Percentiles rank a stretch among this genome's conserved stretches.
phyloP scores from a whole-genome alignment of 2,888 invertebrate genomes.

The Sepioteuthis lessoniana region DNA sequence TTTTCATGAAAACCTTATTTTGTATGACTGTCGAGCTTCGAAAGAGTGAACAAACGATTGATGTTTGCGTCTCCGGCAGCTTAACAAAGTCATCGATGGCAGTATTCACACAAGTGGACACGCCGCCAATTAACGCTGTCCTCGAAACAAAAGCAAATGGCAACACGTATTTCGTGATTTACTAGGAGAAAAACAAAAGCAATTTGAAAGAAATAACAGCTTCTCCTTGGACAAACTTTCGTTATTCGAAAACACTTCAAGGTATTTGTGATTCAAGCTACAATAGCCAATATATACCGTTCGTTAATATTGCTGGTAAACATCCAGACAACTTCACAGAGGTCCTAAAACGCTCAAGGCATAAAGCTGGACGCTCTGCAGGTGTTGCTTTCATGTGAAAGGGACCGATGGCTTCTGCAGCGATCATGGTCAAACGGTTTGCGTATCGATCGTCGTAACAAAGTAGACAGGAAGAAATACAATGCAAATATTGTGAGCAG shows the following conservation, averaged over 20 bases:
- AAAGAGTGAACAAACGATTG: too few relatives aligned
- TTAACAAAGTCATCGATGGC: too few relatives aligned
- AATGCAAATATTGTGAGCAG: not conserved
- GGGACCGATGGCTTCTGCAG: not conserved
- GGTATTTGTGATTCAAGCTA: constrained; percentile 16
- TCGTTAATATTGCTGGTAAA: not conserved
- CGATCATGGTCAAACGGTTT: not conserved
- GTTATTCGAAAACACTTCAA: not conserved
- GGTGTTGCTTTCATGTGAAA: not conserved
- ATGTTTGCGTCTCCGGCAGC: too few relatives aligned
- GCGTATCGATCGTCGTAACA: not conserved
- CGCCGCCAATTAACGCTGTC: not conserved
- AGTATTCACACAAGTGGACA: not conserved
- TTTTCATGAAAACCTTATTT: too few relatives aligned
- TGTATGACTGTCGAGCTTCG: too few relatives aligned
- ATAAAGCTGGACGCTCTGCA: not conserved
- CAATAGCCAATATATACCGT: not conserved
- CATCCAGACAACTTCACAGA: not conserved
- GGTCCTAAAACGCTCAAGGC: not conserved
- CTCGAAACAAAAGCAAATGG: not conserved
- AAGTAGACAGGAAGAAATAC: not conserved
- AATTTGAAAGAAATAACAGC: not conserved
- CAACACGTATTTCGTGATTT: not conserved
- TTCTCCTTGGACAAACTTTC: not conserved
- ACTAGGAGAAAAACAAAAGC: not conserved